Percentiles rank a stretch among this genome's conserved stretches.
Evolutionary conservation across 2,113 vertebrate species (phyloP).

Genomic region (Cacatua alba): DNA sequence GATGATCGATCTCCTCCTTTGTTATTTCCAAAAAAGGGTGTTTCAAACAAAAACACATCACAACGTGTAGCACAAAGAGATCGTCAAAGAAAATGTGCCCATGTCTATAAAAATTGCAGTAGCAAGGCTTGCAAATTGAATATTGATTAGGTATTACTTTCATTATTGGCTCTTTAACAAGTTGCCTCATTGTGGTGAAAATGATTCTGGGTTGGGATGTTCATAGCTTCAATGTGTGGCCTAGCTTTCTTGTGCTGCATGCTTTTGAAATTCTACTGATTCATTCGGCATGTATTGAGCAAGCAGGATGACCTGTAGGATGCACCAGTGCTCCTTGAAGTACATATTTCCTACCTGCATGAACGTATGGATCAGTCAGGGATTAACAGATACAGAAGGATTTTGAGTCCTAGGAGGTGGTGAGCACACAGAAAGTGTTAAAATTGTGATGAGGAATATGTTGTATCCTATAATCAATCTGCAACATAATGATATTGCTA

Average conservation of each 20-base stretch:
- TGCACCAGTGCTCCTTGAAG: background rate
- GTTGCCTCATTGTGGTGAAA: background rate
- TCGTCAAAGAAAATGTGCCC: background rate
- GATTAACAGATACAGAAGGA: background rate
- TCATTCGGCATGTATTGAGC: background rate
- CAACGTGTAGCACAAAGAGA: background rate
- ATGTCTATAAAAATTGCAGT: background rate
- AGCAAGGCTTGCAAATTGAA: background rate
- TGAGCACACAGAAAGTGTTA: background rate
- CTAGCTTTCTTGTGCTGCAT: background rate
- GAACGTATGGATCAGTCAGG: background rate
- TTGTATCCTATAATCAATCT: background rate
- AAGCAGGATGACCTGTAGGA: background rate
- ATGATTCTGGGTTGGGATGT: background rate
- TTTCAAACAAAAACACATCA: background rate
- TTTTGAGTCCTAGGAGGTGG: background rate
- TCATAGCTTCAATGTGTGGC: background rate
- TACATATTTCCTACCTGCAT: background rate
- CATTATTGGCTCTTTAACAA: background rate
- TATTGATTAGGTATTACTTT: background rate
- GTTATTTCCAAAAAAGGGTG: background rate
- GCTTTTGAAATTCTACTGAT: background rate
- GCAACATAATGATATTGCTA: background rate
- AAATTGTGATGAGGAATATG: background rate
- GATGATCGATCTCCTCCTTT: background rate